Base-by-base conservation (phyloP, 1,140 invertebrate species). In the Panonychus citri region DNA sequence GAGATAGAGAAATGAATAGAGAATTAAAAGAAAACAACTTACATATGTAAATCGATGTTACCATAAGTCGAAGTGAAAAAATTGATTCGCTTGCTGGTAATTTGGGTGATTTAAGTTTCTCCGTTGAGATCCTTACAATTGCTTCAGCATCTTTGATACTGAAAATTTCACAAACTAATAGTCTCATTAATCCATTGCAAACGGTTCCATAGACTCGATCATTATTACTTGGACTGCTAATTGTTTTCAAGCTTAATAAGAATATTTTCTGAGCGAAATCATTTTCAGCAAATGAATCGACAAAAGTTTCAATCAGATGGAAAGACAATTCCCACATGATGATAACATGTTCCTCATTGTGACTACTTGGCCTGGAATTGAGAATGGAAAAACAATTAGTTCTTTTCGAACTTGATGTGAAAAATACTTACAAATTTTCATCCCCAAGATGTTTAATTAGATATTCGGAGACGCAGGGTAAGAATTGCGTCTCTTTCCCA, bases 31-130 rank as follows among this genome's bases (percentile, higher is more conserved):
- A 25, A 10, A 15, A 3, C 64, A 64, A 71, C 70, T 70, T 17
- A 53, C 52, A 53, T 58, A 78, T 76, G 69, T 86, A 87, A 75
- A 85, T 82, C 62, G 81, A 83, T 21, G 81, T 80, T 55, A 85
- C 69, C 60, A 86, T 73, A 27, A 87, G 70, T 62, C 82, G 80
- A 53, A 83, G 68, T 15, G 80, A 80, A 54, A 80, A 75, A 56
- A 85, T 68, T 28, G 80, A 76, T 56, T 78, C 69, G 62, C 75
- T 70, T 50, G 19, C 27, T 81, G 79, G 69, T 78, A 79, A 26
- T 76, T 73, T 62, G 79, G 72, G 63, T 77, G 79, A 55, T 84
- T 68, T 60, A 79, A 71, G 57, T 49, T 69, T 75, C 61, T 85
- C 81, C 46, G 82, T 73, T 46, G 81, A 76, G 26, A 83, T 70